Conservation (phyloP, 2,797 vertebrate species). For the Botia almorhae region DNA sequence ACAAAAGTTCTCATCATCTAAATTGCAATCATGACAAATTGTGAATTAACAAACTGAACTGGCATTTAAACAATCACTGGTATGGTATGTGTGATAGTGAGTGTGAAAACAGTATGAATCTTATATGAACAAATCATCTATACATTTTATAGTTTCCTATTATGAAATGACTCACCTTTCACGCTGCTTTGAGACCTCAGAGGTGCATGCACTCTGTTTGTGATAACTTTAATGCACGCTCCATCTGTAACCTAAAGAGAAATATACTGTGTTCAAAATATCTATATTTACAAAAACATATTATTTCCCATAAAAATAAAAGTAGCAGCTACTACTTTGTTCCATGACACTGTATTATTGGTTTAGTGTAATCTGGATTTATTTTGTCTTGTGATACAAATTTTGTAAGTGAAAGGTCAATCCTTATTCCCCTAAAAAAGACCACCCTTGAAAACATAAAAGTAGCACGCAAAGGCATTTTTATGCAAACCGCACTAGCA, state of each 20-base stretch:
- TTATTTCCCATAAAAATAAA: not conserved
- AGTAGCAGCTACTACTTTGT: not conserved
- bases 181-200: conserved; percentile 72
- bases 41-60: not conserved
- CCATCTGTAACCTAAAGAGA: conserved; percentile 86
- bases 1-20: conserved; percentile 86
- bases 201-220: conserved; percentile 73
- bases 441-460: not conserved
- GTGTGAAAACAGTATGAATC: not conserved
- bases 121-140: not conserved
- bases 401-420: conserved; percentile 8
- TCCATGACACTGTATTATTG: not conserved
- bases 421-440: too few relatives aligned
- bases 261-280: not conserved
- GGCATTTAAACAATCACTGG: too few relatives aligned
- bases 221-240: conserved; percentile 87
- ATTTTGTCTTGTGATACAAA: conserved; percentile 49
- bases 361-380: conserved; percentile 39
- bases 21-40: conserved; percentile 31
- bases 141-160: not conserved
- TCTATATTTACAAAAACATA: not conserved
- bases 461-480: not conserved
- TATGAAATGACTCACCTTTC: conserved; percentile 66
- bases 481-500: not conserved
- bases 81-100: not conserved